Base-by-base conservation (phyloP, 2,888 invertebrate species). In the Anthophora plumipes region DNA sequence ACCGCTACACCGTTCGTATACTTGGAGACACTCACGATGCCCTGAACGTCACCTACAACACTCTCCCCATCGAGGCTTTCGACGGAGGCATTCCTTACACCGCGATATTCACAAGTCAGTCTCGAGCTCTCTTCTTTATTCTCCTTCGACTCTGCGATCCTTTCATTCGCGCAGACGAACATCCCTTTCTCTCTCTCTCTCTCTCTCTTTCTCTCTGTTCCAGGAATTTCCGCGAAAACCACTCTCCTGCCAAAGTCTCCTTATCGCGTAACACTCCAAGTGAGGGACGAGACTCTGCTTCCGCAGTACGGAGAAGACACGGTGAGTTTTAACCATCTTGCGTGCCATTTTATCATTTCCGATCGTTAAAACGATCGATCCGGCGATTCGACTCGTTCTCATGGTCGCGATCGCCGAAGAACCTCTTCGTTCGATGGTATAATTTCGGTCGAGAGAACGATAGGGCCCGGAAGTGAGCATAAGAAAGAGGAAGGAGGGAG, bases 181-280 rank as follows among this genome's bases (percentile, higher is more conserved):
- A n/a, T n/a, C n/a, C 20, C 14, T 46, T 46, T 37, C 6, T 41
- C 12, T 50, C 7, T 75, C n/a, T n/a, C n/a, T n/a, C n/a, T n/a
- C n/a, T n/a, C 25, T n/a, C n/a, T 14, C 14, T 46, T 46, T 37
- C 6, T 41, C 12, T 50, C 7, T 75, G 66, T 88, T 85, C 20
- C 82, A 93, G 93, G 88, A 73, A 89, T 93, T 46, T 89, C 82
- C 69, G 88, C 92, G 3, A 91, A 85, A 70, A 92, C 90, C 14
- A 93, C 92, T 4, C 81, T 92, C 1, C 83, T 93, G 17, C 92
- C 93, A n/a, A 90, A 91, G 70, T 92, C 93, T 12, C 94, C 94
- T 2, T 95, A 95, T 89, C 94, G 93, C 70, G 94, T 95, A 50
- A 90, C 93, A 0, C 90, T 95, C 55, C 94, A 94, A 88, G 94